phyloP scores from a whole-genome alignment of 2,113 vertebrate species.

The Rhinichthys klamathensis region DNA sequence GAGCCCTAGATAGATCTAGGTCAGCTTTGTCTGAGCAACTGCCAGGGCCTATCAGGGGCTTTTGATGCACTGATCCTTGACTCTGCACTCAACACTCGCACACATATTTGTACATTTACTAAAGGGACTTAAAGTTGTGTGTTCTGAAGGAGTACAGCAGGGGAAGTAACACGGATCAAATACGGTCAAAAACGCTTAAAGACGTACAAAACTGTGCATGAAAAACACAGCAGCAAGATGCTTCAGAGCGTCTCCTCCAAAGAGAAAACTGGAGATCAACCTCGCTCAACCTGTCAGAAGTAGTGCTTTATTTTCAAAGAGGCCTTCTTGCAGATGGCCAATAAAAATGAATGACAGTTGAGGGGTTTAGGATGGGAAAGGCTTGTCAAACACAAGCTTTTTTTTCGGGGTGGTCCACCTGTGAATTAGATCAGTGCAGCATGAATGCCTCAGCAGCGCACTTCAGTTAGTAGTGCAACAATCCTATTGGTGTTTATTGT shows the following conservation, averaged over 20 bases:
- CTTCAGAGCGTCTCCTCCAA: constrained; percentile 37
- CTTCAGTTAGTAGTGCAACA: constrained; percentile 40
- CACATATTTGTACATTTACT: constrained; percentile 17
- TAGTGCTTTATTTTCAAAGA: constrained; percentile 73
- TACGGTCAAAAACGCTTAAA: constrained; percentile 38
- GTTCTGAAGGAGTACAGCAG: not conserved
- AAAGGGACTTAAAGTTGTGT: constrained; percentile 32
- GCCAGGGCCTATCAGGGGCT: constrained; percentile 27
- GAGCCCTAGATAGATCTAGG: constrained; percentile 54
- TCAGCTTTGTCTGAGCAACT: constrained; percentile 45
- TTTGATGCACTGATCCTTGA: constrained; percentile 44
- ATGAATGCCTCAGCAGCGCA: constrained; percentile 45
- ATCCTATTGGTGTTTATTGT: not conserved
- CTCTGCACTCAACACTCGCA: constrained; percentile 7
- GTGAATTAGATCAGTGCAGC: constrained; percentile 63
- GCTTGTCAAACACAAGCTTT: constrained; percentile 54
- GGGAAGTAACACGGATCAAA: constrained; percentile 28
- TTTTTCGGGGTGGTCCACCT: constrained; percentile 60
- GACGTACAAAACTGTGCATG: constrained; percentile 10
- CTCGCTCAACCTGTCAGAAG: constrained; percentile 64
- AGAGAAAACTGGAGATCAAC: constrained; percentile 49
- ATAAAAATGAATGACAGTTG: constrained; percentile 76
- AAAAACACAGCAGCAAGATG: constrained; percentile 40
- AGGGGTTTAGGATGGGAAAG: constrained; percentile 55
- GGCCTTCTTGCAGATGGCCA: constrained; percentile 72